A percentile compares a stretch with the other conserved stretches of the same genome.
These are phyloP conservation scores for Drosophila guanche DNA, from an alignment of 1,140 invertebrate species.

Conservation along the genomic window DNA sequence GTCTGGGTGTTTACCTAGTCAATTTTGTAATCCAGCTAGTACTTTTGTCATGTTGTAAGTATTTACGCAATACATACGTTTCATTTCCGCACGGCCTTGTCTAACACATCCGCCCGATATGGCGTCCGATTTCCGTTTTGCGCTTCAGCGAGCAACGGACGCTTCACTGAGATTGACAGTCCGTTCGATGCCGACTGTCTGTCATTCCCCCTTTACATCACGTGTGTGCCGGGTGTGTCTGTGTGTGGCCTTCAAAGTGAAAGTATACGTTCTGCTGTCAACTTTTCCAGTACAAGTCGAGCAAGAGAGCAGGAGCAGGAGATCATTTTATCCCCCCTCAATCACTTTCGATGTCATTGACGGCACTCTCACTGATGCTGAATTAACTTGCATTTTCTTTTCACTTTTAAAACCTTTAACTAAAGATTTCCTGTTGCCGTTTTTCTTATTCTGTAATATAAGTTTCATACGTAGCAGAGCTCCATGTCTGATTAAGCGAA, in stretches of 20 bases:
- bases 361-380: constrained; percentile 18
- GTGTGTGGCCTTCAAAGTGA: constrained; percentile 67
- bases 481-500: no score
- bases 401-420: constrained; percentile 9
- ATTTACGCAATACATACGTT: constrained; percentile 47
- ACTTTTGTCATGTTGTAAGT: constrained; percentile 27
- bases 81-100: constrained; percentile 67
- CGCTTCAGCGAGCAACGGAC: constrained; percentile 57
- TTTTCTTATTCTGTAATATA: no score
- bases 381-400: constrained; percentile 3
- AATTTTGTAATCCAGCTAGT: constrained; percentile 12
- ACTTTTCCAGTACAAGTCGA: constrained; percentile 41
- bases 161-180: constrained; percentile 58
- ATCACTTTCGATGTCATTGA: constrained; percentile 45
- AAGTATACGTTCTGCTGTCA: constrained; percentile 55
- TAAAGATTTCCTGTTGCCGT: background rate
- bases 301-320: constrained; percentile 19
- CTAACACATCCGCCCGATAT: constrained; percentile 67
- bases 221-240: constrained; percentile 1
- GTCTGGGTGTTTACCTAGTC: constrained; percentile 45
- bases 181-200: constrained; percentile 9
- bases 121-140: constrained; percentile 73
- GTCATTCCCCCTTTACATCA: background rate
- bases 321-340: background rate
- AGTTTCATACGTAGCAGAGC: no score